A percentile compares a stretch with the other conserved stretches of the same genome.
These are phyloP conservation scores for Caenorhabditis panamensis DNA, from an alignment of 2,888 invertebrate genomes.

Conservation along the genomic window DNA sequence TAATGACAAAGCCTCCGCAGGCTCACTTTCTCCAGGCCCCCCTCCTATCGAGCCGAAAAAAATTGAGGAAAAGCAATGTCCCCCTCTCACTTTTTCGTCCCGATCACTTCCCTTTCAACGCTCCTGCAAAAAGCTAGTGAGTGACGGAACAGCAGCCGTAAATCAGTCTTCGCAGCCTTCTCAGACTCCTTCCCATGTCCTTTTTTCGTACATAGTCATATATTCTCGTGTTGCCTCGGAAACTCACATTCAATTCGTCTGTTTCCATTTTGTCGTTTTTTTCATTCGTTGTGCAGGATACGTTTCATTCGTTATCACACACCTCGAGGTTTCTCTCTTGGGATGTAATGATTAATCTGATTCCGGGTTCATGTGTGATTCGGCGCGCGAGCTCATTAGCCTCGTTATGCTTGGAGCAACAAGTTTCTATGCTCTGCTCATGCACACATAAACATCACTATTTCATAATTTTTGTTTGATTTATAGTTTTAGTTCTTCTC, in stretches of 20 bases:
- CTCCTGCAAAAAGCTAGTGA: no score
- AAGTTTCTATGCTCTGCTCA: background rate
- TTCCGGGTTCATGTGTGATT: background rate
- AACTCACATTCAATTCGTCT: conserved; percentile 16
- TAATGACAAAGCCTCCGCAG: no score
- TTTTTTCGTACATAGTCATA: background rate
- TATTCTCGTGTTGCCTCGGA: conserved; percentile 32
- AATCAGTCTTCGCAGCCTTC: background rate
- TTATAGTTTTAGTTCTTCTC: background rate
- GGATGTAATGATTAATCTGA: background rate
- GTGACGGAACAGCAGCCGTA: background rate
- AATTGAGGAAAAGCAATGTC: background rate
- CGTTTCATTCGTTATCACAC: background rate
- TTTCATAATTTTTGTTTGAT: no score
- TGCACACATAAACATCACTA: no score
- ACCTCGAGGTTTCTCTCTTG: no score
- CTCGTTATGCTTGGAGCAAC: background rate
- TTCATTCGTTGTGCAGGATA: background rate
- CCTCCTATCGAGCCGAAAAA: background rate
- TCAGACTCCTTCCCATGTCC: background rate
- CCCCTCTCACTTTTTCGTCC: no score
- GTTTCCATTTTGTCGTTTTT: background rate
- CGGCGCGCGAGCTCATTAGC: background rate
- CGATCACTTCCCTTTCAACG: background rate
- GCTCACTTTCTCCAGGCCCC: background rate